Percentiles rank a stretch among this genome's conserved stretches.
These are phyloP conservation scores for Danaus chrysippus DNA, from an alignment of 2,888 invertebrate species.

Conservation along the genomic window DNA sequence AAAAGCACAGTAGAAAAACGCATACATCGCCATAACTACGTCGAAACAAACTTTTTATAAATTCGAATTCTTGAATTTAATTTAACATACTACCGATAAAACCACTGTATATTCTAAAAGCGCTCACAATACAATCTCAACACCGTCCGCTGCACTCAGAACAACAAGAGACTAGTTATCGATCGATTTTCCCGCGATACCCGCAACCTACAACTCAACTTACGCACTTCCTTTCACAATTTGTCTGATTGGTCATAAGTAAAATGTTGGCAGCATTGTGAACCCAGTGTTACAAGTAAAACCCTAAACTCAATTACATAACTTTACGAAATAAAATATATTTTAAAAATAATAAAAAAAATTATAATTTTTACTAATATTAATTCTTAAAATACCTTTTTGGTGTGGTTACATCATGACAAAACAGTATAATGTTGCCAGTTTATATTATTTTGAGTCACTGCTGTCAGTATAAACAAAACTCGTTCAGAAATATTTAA, in stretches of 20 bases:
- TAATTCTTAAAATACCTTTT: too few relatives aligned
- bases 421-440: too few relatives aligned
- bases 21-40: conserved; percentile 46
- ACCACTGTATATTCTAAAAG: neutral
- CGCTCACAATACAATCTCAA: conserved; percentile 28
- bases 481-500: too few relatives aligned
- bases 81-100: neutral
- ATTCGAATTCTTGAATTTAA: conserved; percentile 24
- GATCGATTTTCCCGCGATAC: conserved; percentile 44
- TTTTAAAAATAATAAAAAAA: too few relatives aligned
- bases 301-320: too few relatives aligned
- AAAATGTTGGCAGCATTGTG: conserved; percentile 20
- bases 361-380: too few relatives aligned
- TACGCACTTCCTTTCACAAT: conserved; percentile 5
- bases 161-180: conserved; percentile 25
- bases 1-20: conserved; percentile 49
- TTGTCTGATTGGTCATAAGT: neutral
- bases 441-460: too few relatives aligned
- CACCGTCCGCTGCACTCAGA: conserved; percentile 6
- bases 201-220: conserved; percentile 1
- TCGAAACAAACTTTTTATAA: conserved; percentile 22
- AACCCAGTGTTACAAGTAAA: neutral
- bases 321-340: too few relatives aligned
- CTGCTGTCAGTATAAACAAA: too few relatives aligned
- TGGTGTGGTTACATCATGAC: too few relatives aligned